These are phyloP conservation scores for Characodon lateralis DNA, from an alignment of 2,797 vertebrate species.

Conservation along the genomic window DNA sequence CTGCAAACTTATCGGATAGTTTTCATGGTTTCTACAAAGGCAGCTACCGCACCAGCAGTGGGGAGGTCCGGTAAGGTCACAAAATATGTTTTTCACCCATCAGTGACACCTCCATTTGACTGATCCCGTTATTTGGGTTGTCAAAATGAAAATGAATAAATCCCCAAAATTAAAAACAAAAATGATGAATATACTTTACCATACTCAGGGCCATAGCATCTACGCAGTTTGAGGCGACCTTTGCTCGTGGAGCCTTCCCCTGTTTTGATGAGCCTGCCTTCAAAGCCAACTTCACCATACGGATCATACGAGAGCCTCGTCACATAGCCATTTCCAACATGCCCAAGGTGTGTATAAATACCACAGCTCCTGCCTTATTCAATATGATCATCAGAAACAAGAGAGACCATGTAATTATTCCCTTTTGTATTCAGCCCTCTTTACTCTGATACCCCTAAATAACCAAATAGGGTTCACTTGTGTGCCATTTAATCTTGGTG, in stretches of 20 bases:
- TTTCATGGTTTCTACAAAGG: constrained; percentile 92
- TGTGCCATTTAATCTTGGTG: neutral
- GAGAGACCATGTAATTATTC: neutral
- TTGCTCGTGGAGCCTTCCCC: constrained; percentile 89
- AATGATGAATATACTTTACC: neutral
- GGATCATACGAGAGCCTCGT: constrained; percentile 81
- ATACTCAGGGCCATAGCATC: constrained; percentile 83
- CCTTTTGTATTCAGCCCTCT: neutral
- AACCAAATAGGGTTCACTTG: neutral
- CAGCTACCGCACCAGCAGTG: constrained; percentile 85
- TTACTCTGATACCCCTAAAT: neutral
- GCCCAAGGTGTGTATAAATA: constrained; percentile 81
- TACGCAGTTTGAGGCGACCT: constrained; percentile 91
- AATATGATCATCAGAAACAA: neutral
- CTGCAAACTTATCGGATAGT: constrained; percentile 85
- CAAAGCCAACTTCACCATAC: constrained; percentile 89
- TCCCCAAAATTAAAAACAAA: neutral
- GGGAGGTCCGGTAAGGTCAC: constrained; percentile 82
- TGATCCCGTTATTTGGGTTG: neutral
- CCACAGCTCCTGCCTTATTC: neutral
- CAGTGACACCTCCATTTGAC: neutral
- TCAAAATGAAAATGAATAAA: neutral
- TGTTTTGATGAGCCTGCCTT: constrained; percentile 93
- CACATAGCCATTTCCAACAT: constrained; percentile 90
- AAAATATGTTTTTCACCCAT: neutral